phyloP scores from a whole-genome alignment of 2,797 vertebrate genomes.

The Sebastes jordani region DNA sequence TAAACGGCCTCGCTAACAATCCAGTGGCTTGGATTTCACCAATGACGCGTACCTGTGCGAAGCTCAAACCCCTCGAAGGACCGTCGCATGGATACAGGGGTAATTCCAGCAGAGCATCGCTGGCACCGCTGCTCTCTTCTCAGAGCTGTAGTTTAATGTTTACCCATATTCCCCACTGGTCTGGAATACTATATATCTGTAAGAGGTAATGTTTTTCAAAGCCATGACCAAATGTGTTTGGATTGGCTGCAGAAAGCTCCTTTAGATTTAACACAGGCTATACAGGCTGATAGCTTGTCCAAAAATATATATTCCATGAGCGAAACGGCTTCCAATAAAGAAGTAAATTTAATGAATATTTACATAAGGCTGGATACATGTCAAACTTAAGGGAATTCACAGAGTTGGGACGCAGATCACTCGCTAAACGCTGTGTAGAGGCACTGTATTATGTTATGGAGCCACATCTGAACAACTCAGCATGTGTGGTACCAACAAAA shows the following conservation, averaged over 20 bases:
- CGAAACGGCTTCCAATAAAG: constrained; percentile 59
- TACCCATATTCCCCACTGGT: constrained; percentile 92
- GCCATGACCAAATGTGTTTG: constrained; percentile 98
- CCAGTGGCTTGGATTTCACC: constrained; percentile 35
- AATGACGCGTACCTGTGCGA: constrained; percentile 49
- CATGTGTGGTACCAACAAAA: background rate
- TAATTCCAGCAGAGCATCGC: constrained; percentile 61
- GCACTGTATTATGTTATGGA: background rate
- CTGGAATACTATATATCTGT: constrained; percentile 93
- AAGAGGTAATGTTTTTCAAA: constrained; percentile 94
- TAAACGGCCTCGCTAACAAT: constrained; percentile 9
- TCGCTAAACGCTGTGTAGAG: constrained; percentile 14
- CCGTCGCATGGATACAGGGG: constrained; percentile 9
- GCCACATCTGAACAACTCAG: background rate
- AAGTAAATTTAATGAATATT: constrained; percentile 68
- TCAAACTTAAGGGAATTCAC: constrained; percentile 47
- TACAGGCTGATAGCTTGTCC: constrained; percentile 75
- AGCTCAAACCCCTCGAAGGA: constrained; percentile 19
- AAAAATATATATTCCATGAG: constrained; percentile 64
- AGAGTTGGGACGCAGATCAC: constrained; percentile 50
- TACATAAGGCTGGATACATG: constrained; percentile 58
- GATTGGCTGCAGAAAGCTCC: constrained; percentile 87
- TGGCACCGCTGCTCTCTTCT: constrained; percentile 44
- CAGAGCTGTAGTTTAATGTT: constrained; percentile 89
- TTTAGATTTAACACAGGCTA: constrained; percentile 90